Percentiles rank a stretch among this genome's conserved stretches.
phyloP scores from a whole-genome alignment of 2,113 vertebrate species.

The Balaeniceps rex region DNA sequence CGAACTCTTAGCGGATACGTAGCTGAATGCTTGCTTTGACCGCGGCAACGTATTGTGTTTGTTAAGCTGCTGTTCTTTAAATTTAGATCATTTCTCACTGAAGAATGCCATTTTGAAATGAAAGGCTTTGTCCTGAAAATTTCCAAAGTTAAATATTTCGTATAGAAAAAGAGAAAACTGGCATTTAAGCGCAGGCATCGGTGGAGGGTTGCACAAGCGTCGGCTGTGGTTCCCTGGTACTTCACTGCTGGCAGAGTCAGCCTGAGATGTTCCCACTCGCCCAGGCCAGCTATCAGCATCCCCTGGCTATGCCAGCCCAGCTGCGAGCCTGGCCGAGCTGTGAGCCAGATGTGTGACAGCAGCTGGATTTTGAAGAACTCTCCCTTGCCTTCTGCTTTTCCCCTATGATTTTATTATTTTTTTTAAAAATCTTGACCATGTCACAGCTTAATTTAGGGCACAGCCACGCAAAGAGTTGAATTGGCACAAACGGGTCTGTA shows the following conservation, averaged over 20 bases:
- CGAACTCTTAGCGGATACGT: rapidly evolving
- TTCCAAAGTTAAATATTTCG: not conserved
- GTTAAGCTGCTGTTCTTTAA: not conserved
- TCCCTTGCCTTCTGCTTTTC: not conserved
- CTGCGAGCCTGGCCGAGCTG: not conserved
- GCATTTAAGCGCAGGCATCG: not conserved
- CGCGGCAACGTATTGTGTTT: not conserved
- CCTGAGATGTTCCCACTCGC: not conserved
- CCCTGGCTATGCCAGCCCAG: not conserved
- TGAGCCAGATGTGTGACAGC: not conserved
- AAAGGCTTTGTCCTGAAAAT: not conserved
- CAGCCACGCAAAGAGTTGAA: not conserved
- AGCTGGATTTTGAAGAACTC: not conserved
- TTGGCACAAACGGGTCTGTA: not conserved
- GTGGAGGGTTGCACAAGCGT: not conserved
- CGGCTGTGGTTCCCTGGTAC: not conserved
- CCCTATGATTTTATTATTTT: not conserved
- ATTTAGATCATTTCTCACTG: not conserved
- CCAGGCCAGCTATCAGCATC: not conserved
- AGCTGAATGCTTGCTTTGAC: not conserved
- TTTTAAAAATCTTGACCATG: not conserved
- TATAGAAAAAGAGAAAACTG: not conserved
- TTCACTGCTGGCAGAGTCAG: not conserved
- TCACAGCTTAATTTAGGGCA: not conserved
- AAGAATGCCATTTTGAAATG: not conserved